A percentile compares a stretch with the other conserved stretches of the same genome.
These are phyloP conservation scores for Saiga tatarica DNA, from an alignment of 2,113 vertebrate species.

Conservation along the genomic window DNA sequence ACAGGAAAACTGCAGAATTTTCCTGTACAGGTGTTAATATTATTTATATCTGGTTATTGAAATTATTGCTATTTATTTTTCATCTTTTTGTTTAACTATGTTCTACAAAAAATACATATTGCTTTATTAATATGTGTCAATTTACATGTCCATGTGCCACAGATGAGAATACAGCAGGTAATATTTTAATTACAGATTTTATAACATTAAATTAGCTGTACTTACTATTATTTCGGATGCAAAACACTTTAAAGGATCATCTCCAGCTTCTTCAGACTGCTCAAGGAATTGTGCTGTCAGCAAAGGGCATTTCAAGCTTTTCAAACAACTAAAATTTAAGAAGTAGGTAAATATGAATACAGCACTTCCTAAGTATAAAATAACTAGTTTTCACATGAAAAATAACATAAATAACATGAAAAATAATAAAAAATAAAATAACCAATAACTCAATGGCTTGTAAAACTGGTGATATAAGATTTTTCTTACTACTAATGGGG, in stretches of 20 bases:
- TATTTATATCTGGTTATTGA: conserved; percentile 4
- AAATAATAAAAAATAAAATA: neutral
- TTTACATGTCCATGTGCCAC: neutral
- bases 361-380: conserved; percentile 14
- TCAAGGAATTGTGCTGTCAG: conserved; percentile 88
- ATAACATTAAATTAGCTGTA: conserved; percentile 33
- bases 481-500: neutral
- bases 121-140: neutral
- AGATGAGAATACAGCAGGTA: neutral
- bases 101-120: neutral
- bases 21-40: neutral
- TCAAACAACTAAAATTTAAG: conserved; percentile 89
- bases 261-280: conserved; percentile 83
- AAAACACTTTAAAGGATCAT: conserved; percentile 87
- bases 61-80: conserved; percentile 9
- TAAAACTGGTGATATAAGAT: neutral
- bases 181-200: conserved; percentile 25
- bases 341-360: conserved; percentile 50
- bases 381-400: neutral
- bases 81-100: neutral
- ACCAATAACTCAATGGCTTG: neutral
- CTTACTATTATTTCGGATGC: conserved; percentile 91
- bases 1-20: neutral
- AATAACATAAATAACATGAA: neutral
- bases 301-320: conserved; percentile 90